A percentile compares a stretch with the other conserved stretches of the same genome.
phyloP scores from a whole-genome alignment of 2,113 vertebrate species.

The Centropus unirufus region DNA sequence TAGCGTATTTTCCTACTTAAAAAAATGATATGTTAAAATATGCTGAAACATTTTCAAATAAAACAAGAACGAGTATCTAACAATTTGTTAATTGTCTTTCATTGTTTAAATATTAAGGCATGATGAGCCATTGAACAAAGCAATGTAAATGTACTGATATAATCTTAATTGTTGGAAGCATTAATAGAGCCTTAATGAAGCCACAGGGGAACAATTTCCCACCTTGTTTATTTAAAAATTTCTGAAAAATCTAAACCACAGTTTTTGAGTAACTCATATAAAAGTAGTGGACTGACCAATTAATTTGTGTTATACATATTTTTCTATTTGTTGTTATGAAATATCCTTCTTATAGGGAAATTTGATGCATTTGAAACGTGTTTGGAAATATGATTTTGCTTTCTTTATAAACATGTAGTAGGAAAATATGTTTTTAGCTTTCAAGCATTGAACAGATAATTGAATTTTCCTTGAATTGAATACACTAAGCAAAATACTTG shows the following conservation, averaged over 20 bases:
- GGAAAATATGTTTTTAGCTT: background rate
- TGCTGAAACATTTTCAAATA: constrained; percentile 73
- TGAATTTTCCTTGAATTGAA: background rate
- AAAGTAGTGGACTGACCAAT: constrained; percentile 21
- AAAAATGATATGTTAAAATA: constrained; percentile 79
- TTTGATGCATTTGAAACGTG: constrained; percentile 21
- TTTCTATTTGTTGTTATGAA: background rate
- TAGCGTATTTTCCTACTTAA: constrained; percentile 75
- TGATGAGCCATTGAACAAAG: constrained; percentile 64
- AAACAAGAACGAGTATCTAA: constrained; percentile 68
- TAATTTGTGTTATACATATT: background rate
- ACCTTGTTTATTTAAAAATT: constrained; percentile 53
- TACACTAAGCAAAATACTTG: background rate
- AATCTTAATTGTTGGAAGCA: constrained; percentile 52
- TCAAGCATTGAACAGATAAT: background rate
- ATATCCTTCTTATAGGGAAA: background rate
- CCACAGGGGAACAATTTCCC: constrained; percentile 21
- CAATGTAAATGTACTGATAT: constrained; percentile 72
- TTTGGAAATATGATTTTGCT: background rate
- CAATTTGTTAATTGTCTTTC: constrained; percentile 74
- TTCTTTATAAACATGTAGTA: background rate
- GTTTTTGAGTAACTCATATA: constrained; percentile 40
- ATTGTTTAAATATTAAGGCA: constrained; percentile 65
- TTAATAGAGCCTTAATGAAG: constrained; percentile 55
- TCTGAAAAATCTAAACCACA: background rate